phyloP scores from a whole-genome alignment of 2,113 vertebrate genomes.

The Bos javanicus region DNA sequence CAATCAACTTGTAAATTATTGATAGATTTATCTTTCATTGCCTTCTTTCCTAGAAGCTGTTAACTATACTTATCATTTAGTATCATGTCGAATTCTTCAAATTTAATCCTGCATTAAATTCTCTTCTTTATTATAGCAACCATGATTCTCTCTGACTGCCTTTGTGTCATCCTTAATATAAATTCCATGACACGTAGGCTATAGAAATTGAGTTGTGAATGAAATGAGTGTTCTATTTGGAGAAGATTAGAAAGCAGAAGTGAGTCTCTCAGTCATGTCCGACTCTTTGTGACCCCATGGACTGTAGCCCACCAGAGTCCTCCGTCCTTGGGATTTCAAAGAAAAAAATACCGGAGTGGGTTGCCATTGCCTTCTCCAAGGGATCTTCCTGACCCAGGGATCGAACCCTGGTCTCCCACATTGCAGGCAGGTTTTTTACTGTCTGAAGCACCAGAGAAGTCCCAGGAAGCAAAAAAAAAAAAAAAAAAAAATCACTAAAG shows the following conservation, averaged over 20 bases:
- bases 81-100: background rate
- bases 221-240: background rate
- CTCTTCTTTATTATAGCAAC: background rate
- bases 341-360: background rate
- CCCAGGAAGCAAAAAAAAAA: background rate
- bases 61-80: background rate
- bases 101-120: background rate
- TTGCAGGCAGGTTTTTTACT: too few species aligned
- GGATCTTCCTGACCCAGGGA: background rate
- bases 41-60: background rate
- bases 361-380: background rate
- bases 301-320: background rate
- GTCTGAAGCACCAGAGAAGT: background rate
- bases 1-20: background rate
- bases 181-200: background rate
- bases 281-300: background rate
- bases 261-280: background rate
- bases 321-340: background rate
- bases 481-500: background rate
- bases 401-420: background rate
- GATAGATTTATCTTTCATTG: background rate
- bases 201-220: background rate
- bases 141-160: background rate
- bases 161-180: background rate
- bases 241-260: background rate